Evolutionary conservation across 2,797 vertebrate species (phyloP), one percentile per base, ranked within the genome.

Genomic region (Gambelia wislizenii): DNA sequence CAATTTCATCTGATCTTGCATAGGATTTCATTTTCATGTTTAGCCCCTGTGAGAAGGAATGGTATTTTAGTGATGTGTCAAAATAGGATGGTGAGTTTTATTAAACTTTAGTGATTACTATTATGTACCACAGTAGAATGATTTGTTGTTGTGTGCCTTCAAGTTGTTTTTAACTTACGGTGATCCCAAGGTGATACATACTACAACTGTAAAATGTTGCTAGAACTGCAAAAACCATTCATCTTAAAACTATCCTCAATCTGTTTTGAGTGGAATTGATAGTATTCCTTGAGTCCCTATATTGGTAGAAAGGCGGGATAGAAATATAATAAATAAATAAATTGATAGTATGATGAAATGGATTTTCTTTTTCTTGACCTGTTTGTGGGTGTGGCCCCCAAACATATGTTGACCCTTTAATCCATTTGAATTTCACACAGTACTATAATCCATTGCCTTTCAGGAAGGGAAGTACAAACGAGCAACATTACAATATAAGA

Each of bases 381-480:
- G 14, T 82, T n/a, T 84, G 16, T 52, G 4, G 13, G 6, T 70
- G 16, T 82, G 39, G 25, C 39, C 77, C n/a, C 12, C 67, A 61
- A 27, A 30, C 2, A 30, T 27, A 54, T 75, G 39, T 77, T n/a
- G 25, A 33, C 9, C 36, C n/a, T 70, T 10, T 14, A 25, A 14
- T 20, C 2, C 42, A 22, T 74, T 75, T 75, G 54, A 81, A 20
- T 33, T 47, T 61, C 10, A 56, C 42, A 1, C 18, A 30, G 7
- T 44, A 10, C 44, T 84, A 44, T 49, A 77, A 61, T n/a, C 92
- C 33, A 4, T 72, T 92, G 12, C 74, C 89, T 89, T 90, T 75
- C 95, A 99, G 99, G 98, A 98, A 81, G 98, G 98, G 39, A 99
- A 98, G 92, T 99, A 98, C 95, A 99, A 98, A 94, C 98, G 97